phyloP scores from a whole-genome alignment of 2,888 invertebrate genomes.

The Cristatella mucedo region DNA sequence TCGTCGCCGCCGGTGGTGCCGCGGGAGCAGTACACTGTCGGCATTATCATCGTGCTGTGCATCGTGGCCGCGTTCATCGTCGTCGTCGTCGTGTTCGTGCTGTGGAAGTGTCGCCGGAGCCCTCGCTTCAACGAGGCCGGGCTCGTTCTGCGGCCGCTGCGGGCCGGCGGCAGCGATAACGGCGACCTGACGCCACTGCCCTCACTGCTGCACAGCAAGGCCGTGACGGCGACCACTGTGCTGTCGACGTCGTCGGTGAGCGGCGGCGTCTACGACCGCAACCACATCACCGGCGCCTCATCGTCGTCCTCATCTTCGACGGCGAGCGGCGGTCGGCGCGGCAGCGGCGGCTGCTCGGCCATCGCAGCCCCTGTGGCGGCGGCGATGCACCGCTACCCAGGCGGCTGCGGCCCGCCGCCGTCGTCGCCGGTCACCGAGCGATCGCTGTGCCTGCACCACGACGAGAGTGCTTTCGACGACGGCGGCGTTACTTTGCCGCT shows the following conservation, averaged over 20 bases:
- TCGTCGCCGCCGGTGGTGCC: constrained; percentile 13
- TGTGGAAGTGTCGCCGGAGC: constrained; percentile 18
- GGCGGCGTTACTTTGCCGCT: constrained; percentile 12
- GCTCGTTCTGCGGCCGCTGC: not conserved
- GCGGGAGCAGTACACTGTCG: constrained; percentile 27
- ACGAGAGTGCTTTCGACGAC: constrained; percentile 5
- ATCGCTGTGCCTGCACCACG: constrained; percentile 23
- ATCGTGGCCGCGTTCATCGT: constrained; percentile 44
- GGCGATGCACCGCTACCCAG: constrained; percentile 28
- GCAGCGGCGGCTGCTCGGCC: constrained; percentile 54
- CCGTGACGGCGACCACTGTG: constrained; percentile 4
- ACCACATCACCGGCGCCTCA: constrained; percentile 54
- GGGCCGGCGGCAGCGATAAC: not conserved
- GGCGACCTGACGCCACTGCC: not conserved
- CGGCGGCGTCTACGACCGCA: constrained; percentile 42
- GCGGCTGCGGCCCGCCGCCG: constrained; percentile 50
- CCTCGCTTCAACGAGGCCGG: not conserved
- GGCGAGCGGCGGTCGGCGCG: constrained; percentile 29
- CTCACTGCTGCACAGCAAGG: not conserved
- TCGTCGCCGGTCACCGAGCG: constrained; percentile 60
- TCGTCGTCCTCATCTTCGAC: constrained; percentile 52
- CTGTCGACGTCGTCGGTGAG: constrained; percentile 2
- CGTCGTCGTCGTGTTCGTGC: constrained; percentile 34
- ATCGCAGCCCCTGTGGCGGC: constrained; percentile 54
- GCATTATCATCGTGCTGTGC: constrained; percentile 38